Evolutionary conservation across 2,888 invertebrate genomes (phyloP), one percentile per base, ranked within the genome.

Genomic region (Nineta flava): DNA sequence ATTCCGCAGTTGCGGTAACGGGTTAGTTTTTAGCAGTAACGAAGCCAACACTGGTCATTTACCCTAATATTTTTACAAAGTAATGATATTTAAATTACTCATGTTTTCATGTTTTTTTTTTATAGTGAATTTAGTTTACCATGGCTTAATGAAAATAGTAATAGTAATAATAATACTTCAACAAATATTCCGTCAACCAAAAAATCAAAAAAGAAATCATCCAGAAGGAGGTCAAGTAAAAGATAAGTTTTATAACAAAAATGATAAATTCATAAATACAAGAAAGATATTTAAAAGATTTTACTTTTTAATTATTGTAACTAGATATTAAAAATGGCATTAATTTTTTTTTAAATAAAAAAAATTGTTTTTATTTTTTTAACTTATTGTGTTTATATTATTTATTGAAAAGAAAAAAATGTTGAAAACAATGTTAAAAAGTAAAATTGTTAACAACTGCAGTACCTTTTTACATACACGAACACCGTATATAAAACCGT

Each of bases 91-190:
- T n/a, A n/a, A n/a, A n/a, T n/a, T n/a, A n/a, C n/a, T n/a, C n/a
- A n/a, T n/a, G n/a, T n/a, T n/a, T n/a, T n/a, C n/a, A n/a, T n/a
- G n/a, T n/a, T n/a, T n/a, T 49, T 51, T 47, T 50, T 35, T 53
- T 49, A 35, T 50, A 67, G 68, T 56, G 65, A 66, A 54, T 68
- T 68, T 56, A 60, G 53, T 50, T 54, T 68, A 47, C 66, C 67
- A 2, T 68, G 67, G 68, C 54, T 67, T 51, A 58, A 59, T 34
- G 16, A 16, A 35, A 63, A 64, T 55, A n/a, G 13, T 44, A 44
- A 16, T 38, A 63, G 64, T 55, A n/a, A 13, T 31, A 44, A 21
- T 21, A 21, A n/a, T 21, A 61, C 63, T 55, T 47, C 55, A 57
- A 52, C 55, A 43, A 53, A 55, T 46, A 46, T 53, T 31, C 57